A percentile compares a stretch with the other conserved stretches of the same genome.
Conservation (phyloP, 2,888 invertebrate genomes). For the Seira ritae region DNA sequence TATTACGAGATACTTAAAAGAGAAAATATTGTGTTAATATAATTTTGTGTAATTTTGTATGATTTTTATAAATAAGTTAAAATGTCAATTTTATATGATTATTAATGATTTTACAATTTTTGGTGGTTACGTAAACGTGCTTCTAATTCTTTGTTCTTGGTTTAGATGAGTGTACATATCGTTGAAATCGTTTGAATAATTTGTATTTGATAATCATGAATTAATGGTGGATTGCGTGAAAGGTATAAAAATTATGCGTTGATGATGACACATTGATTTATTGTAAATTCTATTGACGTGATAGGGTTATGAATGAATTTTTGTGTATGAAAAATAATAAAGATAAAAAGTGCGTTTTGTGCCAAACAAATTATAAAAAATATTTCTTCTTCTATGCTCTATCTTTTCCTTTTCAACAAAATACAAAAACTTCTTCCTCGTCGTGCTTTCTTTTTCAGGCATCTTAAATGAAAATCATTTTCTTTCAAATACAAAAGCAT, state of each 20-base stretch:
- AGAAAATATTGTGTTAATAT: not conserved
- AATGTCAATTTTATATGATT: not conserved
- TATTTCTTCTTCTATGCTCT: slow-evolving; percentile 51
- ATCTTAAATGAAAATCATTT: slow-evolving; percentile 4
- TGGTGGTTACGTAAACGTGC: slow-evolving; percentile 23
- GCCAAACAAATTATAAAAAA: slow-evolving; percentile 50
- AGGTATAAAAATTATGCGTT: slow-evolving; percentile 25
- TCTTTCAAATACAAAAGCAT: no score
- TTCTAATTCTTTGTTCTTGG: not conserved
- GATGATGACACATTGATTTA: not conserved
- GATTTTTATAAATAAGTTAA: no score
- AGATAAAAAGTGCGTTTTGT: slow-evolving; percentile 60
- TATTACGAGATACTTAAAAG: not conserved
- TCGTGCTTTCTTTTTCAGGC: not conserved
- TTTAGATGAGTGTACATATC: slow-evolving; percentile 9
- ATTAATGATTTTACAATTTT: not conserved
- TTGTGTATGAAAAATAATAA: slow-evolving; percentile 41
- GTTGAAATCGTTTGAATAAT: not conserved
- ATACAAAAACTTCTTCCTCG: slow-evolving; percentile 3
- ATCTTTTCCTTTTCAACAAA: slow-evolving; percentile 26
- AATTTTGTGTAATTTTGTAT: not conserved
- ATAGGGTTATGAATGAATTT: slow-evolving; percentile 33
- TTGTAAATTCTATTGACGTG: slow-evolving; percentile 18
- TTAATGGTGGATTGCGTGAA: not conserved
- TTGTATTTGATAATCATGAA: slow-evolving; percentile 12